A percentile compares a stretch with the other conserved stretches of the same genome.
Conservation (phyloP, 2,797 vertebrate genomes). For the Enteromius trimaculatus region DNA sequence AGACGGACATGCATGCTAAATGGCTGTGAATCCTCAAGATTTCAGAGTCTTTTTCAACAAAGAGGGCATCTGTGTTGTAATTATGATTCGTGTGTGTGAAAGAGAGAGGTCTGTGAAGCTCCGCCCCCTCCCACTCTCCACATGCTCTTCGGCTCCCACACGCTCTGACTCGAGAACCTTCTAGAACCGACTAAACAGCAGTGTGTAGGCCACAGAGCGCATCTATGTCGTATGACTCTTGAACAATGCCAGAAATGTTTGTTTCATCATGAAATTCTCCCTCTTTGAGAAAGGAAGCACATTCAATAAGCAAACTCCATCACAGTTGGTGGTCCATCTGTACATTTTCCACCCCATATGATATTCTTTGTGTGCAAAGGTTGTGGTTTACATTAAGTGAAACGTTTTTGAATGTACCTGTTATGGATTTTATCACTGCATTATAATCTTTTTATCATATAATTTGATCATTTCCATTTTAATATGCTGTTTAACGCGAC, state of each 20-base stretch:
- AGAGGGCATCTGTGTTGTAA: conserved; percentile 50
- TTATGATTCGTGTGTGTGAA: conserved; percentile 37
- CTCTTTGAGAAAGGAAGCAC: background rate
- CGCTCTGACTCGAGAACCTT: conserved; percentile 49
- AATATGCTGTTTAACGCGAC: too few relatives aligned
- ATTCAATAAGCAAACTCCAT: conserved; percentile 18
- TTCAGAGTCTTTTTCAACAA: conserved; percentile 13
- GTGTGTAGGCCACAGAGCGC: conserved; percentile 46
- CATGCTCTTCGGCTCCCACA: conserved; percentile 59
- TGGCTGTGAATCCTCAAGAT: conserved; percentile 9
- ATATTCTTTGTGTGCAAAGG: background rate
- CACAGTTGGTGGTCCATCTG: conserved; percentile 32
- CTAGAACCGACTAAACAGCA: conserved; percentile 58
- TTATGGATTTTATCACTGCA: background rate
- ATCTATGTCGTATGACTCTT: conserved; percentile 23
- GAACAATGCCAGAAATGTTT: conserved; percentile 37
- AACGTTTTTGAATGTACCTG: background rate
- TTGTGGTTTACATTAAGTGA: background rate
- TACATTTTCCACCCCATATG: conserved; percentile 27
- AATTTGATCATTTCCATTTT: too few relatives aligned
- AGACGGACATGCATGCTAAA: conserved; percentile 8
- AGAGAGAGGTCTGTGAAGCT: conserved; percentile 48
- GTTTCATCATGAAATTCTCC: conserved; percentile 31
- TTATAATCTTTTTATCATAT: background rate
- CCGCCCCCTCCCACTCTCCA: conserved; percentile 59